Conservation (phyloP, 2,113 vertebrate genomes). For the Halichoeres trimaculatus region DNA sequence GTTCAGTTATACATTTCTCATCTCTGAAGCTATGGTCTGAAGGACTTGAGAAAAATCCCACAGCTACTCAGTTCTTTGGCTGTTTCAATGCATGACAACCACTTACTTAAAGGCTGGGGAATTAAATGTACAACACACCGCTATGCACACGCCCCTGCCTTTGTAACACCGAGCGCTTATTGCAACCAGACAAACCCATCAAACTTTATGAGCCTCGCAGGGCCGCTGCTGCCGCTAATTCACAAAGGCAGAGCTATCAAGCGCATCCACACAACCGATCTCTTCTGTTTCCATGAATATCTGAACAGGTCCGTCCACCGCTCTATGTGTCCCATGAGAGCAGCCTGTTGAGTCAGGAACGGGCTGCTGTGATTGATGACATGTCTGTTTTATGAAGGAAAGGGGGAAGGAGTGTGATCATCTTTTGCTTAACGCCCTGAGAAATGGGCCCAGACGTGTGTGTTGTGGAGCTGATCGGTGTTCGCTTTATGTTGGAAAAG, state of each 20-base stretch:
- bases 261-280: conserved; percentile 46
- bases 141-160: conserved; percentile 13
- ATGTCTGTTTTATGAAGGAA: conserved; percentile 31
- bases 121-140: conserved; percentile 25
- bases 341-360: conserved; percentile 45
- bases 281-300: conserved; percentile 67
- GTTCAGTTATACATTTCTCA: background rate
- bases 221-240: conserved; percentile 48
- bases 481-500: background rate
- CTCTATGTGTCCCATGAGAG: conserved; percentile 32
- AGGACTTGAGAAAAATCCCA: background rate
- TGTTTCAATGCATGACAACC: conserved; percentile 36
- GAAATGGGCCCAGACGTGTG: conserved; percentile 11
- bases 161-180: conserved; percentile 49
- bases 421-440: conserved; percentile 5
- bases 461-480: conserved; percentile 9
- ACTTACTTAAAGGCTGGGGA: conserved; percentile 28
- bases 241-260: conserved; percentile 46
- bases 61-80: conserved; percentile 8
- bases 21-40: background rate
- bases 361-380: conserved; percentile 35
- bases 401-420: background rate
- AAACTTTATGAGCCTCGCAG: conserved; percentile 58
- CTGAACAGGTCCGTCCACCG: conserved; percentile 42
- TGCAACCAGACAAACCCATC: conserved; percentile 70